A percentile compares a stretch with the other conserved stretches of the same genome.
These are phyloP conservation scores for Morone saxatilis DNA, from an alignment of 2,113 vertebrate genomes.

Conservation along the genomic window DNA sequence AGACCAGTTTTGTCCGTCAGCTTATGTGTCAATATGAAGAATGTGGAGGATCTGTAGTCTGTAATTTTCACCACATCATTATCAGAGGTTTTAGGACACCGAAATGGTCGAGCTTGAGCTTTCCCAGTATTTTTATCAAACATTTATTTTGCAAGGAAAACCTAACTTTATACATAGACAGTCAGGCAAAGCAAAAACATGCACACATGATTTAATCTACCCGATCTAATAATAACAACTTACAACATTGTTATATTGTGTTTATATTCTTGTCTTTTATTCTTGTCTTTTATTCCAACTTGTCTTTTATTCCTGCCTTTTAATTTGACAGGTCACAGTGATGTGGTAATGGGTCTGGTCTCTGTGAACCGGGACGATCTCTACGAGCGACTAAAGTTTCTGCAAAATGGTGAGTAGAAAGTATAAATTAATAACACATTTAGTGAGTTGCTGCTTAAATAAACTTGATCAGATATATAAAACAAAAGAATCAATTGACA, in stretches of 20 bases:
- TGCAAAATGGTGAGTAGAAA: slow-evolving; percentile 91
- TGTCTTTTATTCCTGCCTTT: background rate
- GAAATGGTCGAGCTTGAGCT: background rate
- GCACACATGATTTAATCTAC: background rate
- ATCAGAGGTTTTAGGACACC: background rate
- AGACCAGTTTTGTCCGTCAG: background rate
- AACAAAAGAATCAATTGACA: background rate
- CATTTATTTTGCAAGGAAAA: background rate
- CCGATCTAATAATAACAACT: background rate
- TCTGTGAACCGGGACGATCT: slow-evolving; percentile 88
- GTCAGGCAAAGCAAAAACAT: background rate
- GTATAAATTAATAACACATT: background rate
- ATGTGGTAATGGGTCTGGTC: slow-evolving; percentile 94
- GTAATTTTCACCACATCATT: background rate
- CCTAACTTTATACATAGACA: no score
- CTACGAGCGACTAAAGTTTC: slow-evolving; percentile 87
- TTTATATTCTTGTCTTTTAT: background rate
- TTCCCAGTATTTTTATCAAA: background rate
- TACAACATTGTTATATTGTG: background rate
- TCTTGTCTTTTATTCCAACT: background rate
- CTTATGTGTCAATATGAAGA: background rate
- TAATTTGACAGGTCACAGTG: slow-evolving; percentile 89
- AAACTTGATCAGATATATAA: background rate
- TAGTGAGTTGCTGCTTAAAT: background rate
- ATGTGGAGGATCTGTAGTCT: background rate